Evolutionary conservation across 2,888 invertebrate genomes (phyloP).

Genomic region (Rhamphomyia laevipes): DNA sequence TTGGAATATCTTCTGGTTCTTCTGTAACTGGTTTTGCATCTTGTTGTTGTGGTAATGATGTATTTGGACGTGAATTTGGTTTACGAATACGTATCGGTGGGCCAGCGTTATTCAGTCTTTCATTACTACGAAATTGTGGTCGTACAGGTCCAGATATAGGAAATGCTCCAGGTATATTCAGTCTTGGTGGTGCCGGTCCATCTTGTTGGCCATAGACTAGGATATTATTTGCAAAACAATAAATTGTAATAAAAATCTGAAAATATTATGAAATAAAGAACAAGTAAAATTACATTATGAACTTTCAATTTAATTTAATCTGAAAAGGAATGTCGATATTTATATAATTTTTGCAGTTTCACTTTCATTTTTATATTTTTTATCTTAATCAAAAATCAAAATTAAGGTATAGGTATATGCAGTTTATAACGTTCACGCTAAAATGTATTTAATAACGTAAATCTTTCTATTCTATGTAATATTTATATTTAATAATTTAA

Average conservation of each 20-base stretch:
- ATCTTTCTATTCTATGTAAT: too few species aligned
- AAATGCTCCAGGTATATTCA: slow-evolving; percentile 54
- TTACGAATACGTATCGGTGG: slow-evolving; percentile 36
- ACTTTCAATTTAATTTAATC: too few species aligned
- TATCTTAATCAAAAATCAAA: too few species aligned
- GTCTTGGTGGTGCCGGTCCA: slow-evolving; percentile 51
- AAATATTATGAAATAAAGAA: slow-evolving; percentile 8
- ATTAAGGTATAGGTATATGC: too few species aligned
- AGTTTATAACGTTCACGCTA: too few species aligned
- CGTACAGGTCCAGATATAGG: slow-evolving; percentile 34
- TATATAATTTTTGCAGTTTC: too few species aligned
- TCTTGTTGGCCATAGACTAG: slow-evolving; percentile 40
- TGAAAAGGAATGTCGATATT: too few species aligned
- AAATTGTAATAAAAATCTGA: slow-evolving; percentile 12
- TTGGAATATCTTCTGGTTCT: slow-evolving; percentile 49
- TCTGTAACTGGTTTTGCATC: slow-evolving; percentile 55
- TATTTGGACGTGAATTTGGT: slow-evolving; percentile 40
- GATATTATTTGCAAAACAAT: slow-evolving; percentile 9
- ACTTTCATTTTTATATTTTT: too few species aligned
- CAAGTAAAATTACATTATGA: too few species aligned
- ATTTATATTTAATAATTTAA: too few species aligned
- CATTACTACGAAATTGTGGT: slow-evolving; percentile 26
- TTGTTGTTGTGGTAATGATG: slow-evolving; percentile 27
- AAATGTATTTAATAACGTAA: too few species aligned
- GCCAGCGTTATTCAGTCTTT: slow-evolving; percentile 15